phyloP scores from a whole-genome alignment of 1,140 invertebrate genomes.

The Pachypeltis micranthus region DNA sequence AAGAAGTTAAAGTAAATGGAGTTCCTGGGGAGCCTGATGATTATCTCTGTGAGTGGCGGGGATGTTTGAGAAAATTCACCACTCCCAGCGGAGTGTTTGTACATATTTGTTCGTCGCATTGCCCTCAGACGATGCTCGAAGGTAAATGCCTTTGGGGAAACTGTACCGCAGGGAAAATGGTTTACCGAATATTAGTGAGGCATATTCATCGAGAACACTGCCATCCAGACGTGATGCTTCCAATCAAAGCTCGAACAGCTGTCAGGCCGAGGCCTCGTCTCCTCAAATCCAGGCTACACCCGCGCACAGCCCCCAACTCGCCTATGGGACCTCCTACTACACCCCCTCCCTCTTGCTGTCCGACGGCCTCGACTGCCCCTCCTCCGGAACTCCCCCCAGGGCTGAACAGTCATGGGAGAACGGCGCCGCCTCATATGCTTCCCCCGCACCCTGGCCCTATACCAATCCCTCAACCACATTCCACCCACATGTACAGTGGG shows the following conservation, averaged over 20 bases:
- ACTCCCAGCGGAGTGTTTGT: slow-evolving; percentile 30
- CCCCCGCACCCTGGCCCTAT: neutral
- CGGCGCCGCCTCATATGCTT: neutral
- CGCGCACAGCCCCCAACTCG: neutral
- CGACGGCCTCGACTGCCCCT: neutral
- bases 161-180: neutral
- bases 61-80: slow-evolving; percentile 67
- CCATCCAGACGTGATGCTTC: neutral
- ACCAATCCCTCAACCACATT: neutral
- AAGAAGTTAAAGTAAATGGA: neutral
- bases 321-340: neutral
- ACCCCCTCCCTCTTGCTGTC: neutral
- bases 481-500: neutral
- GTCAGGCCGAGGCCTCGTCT: neutral
- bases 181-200: neutral
- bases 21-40: slow-evolving; percentile 18
- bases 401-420: neutral
- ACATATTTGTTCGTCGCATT: neutral
- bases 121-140: neutral
- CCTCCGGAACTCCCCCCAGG: neutral
- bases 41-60: slow-evolving; percentile 82
- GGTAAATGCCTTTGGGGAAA: neutral
- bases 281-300: neutral
- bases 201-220: neutral
- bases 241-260: neutral